Percentiles rank a stretch among this genome's conserved stretches.
These are phyloP conservation scores for Argyresthia albistria DNA, from an alignment of 2,888 invertebrate genomes.

Conservation along the genomic window DNA sequence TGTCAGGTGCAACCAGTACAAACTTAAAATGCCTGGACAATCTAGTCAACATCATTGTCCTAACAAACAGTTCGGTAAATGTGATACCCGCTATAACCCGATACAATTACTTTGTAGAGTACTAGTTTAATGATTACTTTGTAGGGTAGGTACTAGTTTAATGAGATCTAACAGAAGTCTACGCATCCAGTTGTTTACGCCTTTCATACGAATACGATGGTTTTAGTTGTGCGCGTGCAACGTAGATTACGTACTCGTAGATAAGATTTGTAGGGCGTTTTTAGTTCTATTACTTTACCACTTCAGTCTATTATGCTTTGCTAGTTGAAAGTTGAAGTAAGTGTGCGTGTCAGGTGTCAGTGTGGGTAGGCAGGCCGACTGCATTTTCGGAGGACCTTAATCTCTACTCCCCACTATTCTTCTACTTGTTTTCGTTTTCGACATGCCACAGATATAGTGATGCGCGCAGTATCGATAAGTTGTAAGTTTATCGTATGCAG, in stretches of 20 bases:
- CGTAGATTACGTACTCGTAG: constrained; percentile 25
- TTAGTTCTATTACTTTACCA: constrained; percentile 24
- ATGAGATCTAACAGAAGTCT: constrained; percentile 40
- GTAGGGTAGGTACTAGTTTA: constrained; percentile 15
- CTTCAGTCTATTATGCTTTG: constrained; percentile 29
- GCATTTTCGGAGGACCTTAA: constrained; percentile 61
- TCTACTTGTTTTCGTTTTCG: constrained; percentile 50
- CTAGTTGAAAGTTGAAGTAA: constrained; percentile 8
- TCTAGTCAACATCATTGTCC: no score
- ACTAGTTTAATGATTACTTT: constrained; percentile 30
- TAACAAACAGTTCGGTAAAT: no score
- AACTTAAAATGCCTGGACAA: no score
- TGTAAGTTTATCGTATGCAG: no score
- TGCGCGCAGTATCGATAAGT: constrained; percentile 17
- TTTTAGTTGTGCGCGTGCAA: constrained; percentile 45
- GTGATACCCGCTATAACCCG: no score
- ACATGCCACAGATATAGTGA: constrained; percentile 47
- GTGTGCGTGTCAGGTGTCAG: constrained; percentile 44
- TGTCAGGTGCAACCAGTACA: no score
- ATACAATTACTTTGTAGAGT: constrained; percentile 9
- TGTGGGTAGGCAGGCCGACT: constrained; percentile 49
- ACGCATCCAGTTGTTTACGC: constrained; percentile 60
- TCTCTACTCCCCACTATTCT: constrained; percentile 39
- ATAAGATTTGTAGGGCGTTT: constrained; percentile 17
- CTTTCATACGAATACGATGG: constrained; percentile 41